Evolutionary conservation across 2,888 invertebrate species (phyloP), one percentile per base, ranked within the genome.

Genomic region (Calliscelio sp.): DNA sequence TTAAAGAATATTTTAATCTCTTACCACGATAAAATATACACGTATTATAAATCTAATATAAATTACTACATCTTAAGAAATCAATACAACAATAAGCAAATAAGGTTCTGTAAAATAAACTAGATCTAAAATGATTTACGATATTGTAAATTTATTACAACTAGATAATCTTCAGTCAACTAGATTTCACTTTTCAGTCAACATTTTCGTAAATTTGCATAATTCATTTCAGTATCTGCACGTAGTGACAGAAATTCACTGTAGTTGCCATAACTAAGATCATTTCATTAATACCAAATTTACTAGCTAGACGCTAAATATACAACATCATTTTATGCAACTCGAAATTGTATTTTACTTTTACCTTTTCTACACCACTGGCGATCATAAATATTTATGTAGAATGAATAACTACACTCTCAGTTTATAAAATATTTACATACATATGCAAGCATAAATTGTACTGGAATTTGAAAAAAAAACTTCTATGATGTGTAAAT

Each of bases 271-370:
- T 41, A 61, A 61, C 44, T 61, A 41, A 61, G 61, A 41, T 44
- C 44, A 44, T 61, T 61, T 61, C 41, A 11, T 44, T 61, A 61
- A 61, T 61, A 44, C 20, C 41, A 22, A 61, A n/a, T 61, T 20
- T 59, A 59, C 16, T 20, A 20, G 11, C n/a, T 11, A 20, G 35
- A 14, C 35, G 2, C 38, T 6, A 11, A 59, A 38, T n/a, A n/a
- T 41, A 49, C 11, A 41, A 49, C 20, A 20, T 1, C 24, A 51
- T 4, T 24, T 22, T 51, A 51, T 51, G 20, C 24, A 51, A 51
- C 24, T 24, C 3, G 24, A 51, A 51, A 51, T 24, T 51, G 24
- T 51, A 51, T 51, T 51, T 51, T 51, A 16, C 3, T 51, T 51
- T 24, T 14, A 51, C 11, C 22, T 20, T 51, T 51, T 51, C 51